Percentiles rank a stretch among this genome's conserved stretches.
phyloP scores from a whole-genome alignment of 2,797 vertebrate genomes.

The Poecilia wingei region DNA sequence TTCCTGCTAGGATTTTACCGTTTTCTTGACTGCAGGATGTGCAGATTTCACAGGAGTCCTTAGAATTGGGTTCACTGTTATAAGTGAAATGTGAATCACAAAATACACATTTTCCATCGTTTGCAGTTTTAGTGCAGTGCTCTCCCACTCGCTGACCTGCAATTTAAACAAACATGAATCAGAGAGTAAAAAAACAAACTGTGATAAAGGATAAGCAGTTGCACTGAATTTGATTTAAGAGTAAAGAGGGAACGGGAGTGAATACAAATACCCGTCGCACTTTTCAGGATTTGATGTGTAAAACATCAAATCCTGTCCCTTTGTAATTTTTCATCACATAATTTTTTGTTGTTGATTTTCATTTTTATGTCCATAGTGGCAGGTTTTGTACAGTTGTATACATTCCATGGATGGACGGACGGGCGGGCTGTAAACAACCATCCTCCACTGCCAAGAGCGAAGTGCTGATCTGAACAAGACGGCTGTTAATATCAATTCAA shows the following conservation, averaged over 20 bases:
- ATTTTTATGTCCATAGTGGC: no score
- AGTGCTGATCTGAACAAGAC: no score
- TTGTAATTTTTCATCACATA: neutral
- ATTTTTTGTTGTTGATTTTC: neutral
- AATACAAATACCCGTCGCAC: neutral
- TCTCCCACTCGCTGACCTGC: conserved; percentile 25
- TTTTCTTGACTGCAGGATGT: conserved; percentile 29
- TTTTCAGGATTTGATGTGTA: neutral
- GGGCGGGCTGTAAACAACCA: no score
- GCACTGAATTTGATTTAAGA: neutral
- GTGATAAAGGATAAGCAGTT: neutral
- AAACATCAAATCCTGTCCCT: neutral
- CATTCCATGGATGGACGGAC: no score
- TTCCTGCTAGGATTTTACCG: conserved; percentile 49
- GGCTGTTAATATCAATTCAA: no score
- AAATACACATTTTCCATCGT: rapidly evolving
- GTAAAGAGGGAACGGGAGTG: neutral
- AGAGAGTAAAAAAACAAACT: neutral
- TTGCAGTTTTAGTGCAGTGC: neutral
- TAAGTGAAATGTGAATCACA: conserved; percentile 4
- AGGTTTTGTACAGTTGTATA: no score
- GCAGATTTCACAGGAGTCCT: conserved; percentile 23
- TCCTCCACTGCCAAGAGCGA: no score
- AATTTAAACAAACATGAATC: neutral
- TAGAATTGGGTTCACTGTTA: neutral